Conservation (phyloP, 1,140 invertebrate species). For the Brachionus koreanus region DNA sequence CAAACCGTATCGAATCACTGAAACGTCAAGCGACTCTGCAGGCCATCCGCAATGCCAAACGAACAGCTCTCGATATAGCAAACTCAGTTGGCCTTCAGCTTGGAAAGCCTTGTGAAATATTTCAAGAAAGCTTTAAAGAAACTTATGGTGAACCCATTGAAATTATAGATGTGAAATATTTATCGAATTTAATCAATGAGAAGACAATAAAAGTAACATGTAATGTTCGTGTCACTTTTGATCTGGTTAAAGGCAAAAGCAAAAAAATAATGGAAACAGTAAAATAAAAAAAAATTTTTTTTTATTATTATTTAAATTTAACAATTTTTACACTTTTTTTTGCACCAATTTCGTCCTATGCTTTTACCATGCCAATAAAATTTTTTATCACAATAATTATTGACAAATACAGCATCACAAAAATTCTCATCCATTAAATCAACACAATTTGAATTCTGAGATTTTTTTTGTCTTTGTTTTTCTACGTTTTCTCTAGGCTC, state of each 20-base stretch:
- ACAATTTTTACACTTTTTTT: slow-evolving; percentile 39
- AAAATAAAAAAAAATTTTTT: not conserved
- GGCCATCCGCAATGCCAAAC: slow-evolving; percentile 54
- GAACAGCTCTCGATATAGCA: slow-evolving; percentile 55
- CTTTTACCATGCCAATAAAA: slow-evolving; percentile 36
- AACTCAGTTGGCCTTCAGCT: slow-evolving; percentile 48
- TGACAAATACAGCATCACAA: not conserved
- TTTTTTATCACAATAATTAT: slow-evolving; percentile 30
- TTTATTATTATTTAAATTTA: slow-evolving; percentile 13
- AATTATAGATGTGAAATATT: not conserved
- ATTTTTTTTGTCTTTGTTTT: not conserved
- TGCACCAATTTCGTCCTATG: slow-evolving; percentile 13
- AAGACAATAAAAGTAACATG: slow-evolving; percentile 16
- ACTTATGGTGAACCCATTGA: not conserved
- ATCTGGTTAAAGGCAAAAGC: not conserved
- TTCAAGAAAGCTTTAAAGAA: slow-evolving; percentile 21
- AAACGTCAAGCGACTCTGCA: slow-evolving; percentile 52
- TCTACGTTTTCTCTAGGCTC: not conserved
- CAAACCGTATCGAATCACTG: slow-evolving; percentile 50
- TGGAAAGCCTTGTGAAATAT: not conserved
- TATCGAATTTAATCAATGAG: slow-evolving; percentile 3
- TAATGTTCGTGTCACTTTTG: slow-evolving; percentile 25
- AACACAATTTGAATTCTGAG: not conserved
- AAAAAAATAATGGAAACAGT: not conserved
- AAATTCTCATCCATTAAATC: not conserved